phyloP scores from a whole-genome alignment of 2,113 vertebrate species.

The Capricornis sumatraensis region DNA sequence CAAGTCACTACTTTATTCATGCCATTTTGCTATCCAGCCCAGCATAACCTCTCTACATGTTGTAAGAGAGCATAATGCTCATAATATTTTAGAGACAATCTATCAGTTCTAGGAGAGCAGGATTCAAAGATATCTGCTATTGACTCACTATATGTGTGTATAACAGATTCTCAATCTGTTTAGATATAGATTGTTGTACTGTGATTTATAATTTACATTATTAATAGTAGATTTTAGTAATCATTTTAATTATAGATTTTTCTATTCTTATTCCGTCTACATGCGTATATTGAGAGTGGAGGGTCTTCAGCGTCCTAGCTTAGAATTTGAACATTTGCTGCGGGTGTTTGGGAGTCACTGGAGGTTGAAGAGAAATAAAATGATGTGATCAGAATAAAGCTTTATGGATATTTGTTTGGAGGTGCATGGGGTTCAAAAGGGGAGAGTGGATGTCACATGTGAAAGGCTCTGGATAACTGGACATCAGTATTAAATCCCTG shows the following conservation, averaged over 20 bases:
- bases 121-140: not conserved
- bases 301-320: not conserved
- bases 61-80: not conserved
- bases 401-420: not conserved
- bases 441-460: not conserved
- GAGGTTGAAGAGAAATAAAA: not conserved
- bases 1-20: slow-evolving; percentile 9
- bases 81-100: not conserved
- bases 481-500: not conserved
- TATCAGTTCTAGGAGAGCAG: not conserved
- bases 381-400: not conserved
- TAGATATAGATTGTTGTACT: not conserved
- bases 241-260: not conserved
- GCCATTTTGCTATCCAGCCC: not conserved
- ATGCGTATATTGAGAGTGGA: not conserved
- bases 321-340: not conserved
- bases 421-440: not conserved
- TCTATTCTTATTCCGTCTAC: not conserved
- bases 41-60: not conserved
- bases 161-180: not conserved
- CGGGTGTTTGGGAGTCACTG: not conserved
- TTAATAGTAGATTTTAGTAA: not conserved
- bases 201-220: not conserved
- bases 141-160: not conserved
- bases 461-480: not conserved